Base-by-base conservation (phyloP, 2,113 vertebrate genomes). In the Dasyprocta punctata region DNA sequence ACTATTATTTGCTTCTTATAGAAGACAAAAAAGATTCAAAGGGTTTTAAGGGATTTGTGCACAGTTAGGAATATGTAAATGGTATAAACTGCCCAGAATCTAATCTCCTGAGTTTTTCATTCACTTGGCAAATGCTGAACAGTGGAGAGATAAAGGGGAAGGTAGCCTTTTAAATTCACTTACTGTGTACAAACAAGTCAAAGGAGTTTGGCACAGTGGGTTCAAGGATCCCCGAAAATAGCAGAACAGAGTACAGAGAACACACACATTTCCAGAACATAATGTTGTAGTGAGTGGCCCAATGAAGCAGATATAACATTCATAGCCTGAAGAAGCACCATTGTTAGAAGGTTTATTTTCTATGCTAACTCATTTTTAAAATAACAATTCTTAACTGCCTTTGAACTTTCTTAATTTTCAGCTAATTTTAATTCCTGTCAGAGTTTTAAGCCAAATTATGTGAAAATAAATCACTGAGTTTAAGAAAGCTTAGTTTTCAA, bases 381-480 rank as follows among this genome's bases (percentile, higher is more conserved):
- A 65, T 63, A 89, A 77, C 7, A 81, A 24, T 81, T 73, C 7
- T 92, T 86, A 91, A 67, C 61, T 92, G 52, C 2, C 52, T 52
- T 86, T 28, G 7, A 44, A 81, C 30, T 85, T 81, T 69, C 19
- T 86, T 86, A 84, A 92, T 93, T 95, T 89, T 95, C 83, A 93
- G 69, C 7, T 7, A 67, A 54, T 73, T 82, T 17, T 7, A 69
- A 90, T 94, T 92, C 83, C 28, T 83, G 90, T 92, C 36, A 58
- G 19, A 67, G 9, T 77, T 89, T 82, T 83, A 86, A 95, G 16
- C 0, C 2, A 95, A 85, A 60, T 89, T 44, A 36, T 52, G 78
- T 93, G 1, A 60, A 80, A 95, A 56, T 44, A 89, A 56, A 52
- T 78, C 7, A 89, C 20, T 61, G 7, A 38, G 2, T 63, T 97